Base-by-base conservation (phyloP, 2,888 invertebrate species). In the Malthinus seriepunctatus region DNA sequence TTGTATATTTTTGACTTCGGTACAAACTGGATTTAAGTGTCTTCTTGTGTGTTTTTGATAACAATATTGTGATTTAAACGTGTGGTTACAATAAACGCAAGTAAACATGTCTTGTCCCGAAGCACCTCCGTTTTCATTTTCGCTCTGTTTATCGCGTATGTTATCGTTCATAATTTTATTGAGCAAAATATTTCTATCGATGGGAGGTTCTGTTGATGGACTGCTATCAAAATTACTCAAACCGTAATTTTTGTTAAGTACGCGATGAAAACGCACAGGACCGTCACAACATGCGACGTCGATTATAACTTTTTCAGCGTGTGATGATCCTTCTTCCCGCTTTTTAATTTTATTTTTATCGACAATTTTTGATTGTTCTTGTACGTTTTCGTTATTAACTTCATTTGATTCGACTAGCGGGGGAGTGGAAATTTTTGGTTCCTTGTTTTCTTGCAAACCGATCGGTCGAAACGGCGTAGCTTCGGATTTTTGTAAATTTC, bases 251-350 rank as follows among this genome's bases (percentile, higher is more conserved):
- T 86, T 87, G 80, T 95, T 95, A 1, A 93, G 80, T 2, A 95
- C 92, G 1, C 94, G 83, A 69, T 91, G 91, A 78, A 95, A 91
- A 23, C 89, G 83, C 0, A 95, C 93, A 0, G 95, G 95, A 0
- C 95, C 95, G 77, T 95, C 95, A 77, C 95, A 95, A 63, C 90
- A 93, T 0, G 94, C 95, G n/a, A 94, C 85, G 77, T 95, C 94
- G 60, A 92, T 80, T 1, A 93, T 87, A 0, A 90, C 86, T 73
- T 84, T 86, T 32, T 78, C 76, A 63, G 71, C 69, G 11, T 61
- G 44, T 8, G 9, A 35, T 8, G 38, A 32, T 8, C 32, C 47
- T 44, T 45, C 52, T 46, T 62, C 55, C 47, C 62, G 56, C 56
- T 64, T 68, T 66, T 49, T 66, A 60, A 47, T 56, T 63, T 23